These are phyloP conservation scores for Anoplolepis gracilipes DNA, from an alignment of 1,140 invertebrate genomes.

Conservation along the genomic window DNA sequence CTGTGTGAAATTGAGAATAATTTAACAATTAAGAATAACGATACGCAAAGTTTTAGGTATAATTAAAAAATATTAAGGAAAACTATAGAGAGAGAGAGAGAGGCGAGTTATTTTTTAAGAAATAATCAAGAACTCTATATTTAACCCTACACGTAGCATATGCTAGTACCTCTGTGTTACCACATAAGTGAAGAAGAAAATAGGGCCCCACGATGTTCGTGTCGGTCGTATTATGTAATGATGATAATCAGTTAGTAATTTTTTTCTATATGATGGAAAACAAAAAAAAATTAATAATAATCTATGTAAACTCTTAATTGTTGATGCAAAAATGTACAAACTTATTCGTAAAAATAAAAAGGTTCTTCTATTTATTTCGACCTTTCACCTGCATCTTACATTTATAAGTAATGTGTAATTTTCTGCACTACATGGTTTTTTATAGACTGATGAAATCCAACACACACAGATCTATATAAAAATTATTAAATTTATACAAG, in stretches of 20 bases:
- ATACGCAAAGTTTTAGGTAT: slow-evolving; percentile 20
- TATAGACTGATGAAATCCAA: not conserved
- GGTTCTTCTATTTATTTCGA: slow-evolving; percentile 76
- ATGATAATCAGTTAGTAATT: slow-evolving; percentile 47
- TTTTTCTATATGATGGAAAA: slow-evolving; percentile 66
- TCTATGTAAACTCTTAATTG: slow-evolving; percentile 74
- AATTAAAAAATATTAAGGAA: slow-evolving; percentile 25
- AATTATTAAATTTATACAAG: slow-evolving; percentile 2
- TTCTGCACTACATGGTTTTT: not conserved
- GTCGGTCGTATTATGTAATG: slow-evolving; percentile 42
- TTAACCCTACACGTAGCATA: slow-evolving; percentile 70
- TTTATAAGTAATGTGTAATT: slow-evolving; percentile 27
- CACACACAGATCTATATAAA: not conserved
- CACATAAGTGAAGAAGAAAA: slow-evolving; percentile 52
- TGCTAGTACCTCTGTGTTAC: slow-evolving; percentile 70
- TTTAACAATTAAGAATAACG: slow-evolving; percentile 22
- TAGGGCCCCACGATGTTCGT: slow-evolving; percentile 9
- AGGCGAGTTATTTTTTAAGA: slow-evolving; percentile 74
- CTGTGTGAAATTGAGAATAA: slow-evolving; percentile 57
- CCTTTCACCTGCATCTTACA: slow-evolving; percentile 65
- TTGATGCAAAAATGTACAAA: slow-evolving; percentile 80
- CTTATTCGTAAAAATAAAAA: slow-evolving; percentile 80
- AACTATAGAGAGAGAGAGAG: slow-evolving; percentile 36
- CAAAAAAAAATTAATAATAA: slow-evolving; percentile 61
- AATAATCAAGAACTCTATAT: slow-evolving; percentile 74